phyloP scores from a whole-genome alignment of 2,113 vertebrate genomes.

The Bostrychus sinensis region DNA sequence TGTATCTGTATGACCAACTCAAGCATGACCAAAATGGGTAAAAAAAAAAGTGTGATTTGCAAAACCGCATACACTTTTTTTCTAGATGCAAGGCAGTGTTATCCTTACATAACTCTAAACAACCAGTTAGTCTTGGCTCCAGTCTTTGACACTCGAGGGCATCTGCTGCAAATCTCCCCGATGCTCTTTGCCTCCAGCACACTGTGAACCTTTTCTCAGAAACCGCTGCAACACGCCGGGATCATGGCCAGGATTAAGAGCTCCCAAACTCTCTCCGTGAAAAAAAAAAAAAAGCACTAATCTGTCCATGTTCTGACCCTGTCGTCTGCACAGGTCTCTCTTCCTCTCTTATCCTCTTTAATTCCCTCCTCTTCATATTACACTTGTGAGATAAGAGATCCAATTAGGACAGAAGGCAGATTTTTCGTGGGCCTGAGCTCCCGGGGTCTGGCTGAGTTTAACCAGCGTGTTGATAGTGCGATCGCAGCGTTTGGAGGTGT shows the following conservation, averaged over 20 bases:
- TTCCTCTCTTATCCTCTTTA: slow-evolving; percentile 54
- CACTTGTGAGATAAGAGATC: slow-evolving; percentile 43
- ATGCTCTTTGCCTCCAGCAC: slow-evolving; percentile 26
- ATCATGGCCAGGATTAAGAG: slow-evolving; percentile 44
- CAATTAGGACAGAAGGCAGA: slow-evolving; percentile 44
- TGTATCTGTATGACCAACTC: too few species aligned
- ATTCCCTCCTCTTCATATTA: slow-evolving; percentile 33
- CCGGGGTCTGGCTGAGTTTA: slow-evolving; percentile 31
- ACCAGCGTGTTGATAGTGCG: slow-evolving; percentile 28
- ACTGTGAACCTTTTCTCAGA: slow-evolving; percentile 10
- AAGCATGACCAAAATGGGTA: too few species aligned
- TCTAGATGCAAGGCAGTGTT: too few species aligned
- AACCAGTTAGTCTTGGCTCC: not conserved
- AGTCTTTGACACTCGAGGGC: slow-evolving; percentile 14
- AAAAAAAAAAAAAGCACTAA: slow-evolving; percentile 29
- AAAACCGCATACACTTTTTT: too few species aligned
- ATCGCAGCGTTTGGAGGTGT: slow-evolving; percentile 35
- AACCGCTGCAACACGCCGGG: slow-evolving; percentile 34
- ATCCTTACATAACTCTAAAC: not conserved
- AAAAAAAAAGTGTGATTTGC: too few species aligned
- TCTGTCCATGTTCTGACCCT: slow-evolving; percentile 45
- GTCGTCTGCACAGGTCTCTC: slow-evolving; percentile 36
- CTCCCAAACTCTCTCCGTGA: slow-evolving; percentile 30
- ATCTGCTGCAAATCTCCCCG: slow-evolving; percentile 17
- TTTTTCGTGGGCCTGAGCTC: slow-evolving; percentile 39